Conservation (phyloP, 1,140 invertebrate genomes). For the Sweltsa coloradensis region DNA sequence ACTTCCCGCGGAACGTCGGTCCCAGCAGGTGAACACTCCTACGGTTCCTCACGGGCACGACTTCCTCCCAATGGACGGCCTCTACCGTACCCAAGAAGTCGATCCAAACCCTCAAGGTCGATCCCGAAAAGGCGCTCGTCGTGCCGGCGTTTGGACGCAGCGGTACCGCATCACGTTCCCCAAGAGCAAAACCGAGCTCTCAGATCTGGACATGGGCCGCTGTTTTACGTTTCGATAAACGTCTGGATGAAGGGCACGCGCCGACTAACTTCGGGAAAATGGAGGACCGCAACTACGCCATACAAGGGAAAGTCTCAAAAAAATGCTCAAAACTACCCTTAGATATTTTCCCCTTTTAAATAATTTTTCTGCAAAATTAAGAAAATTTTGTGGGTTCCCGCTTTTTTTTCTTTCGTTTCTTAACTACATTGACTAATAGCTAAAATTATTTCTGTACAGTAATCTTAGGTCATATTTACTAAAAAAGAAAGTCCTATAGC, state of each 20-base stretch:
- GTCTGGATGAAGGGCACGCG: constrained; percentile 76
- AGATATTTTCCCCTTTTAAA: no score
- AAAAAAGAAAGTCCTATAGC: no score
- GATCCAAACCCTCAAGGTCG: constrained; percentile 43
- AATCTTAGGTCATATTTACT: no score
- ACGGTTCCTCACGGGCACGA: constrained; percentile 86
- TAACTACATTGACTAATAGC: no score
- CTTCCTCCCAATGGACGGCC: constrained; percentile 74
- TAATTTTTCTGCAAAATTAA: no score
- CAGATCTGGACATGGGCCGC: constrained; percentile 57
- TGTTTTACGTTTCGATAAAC: constrained; percentile 72
- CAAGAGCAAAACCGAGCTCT: constrained; percentile 61
- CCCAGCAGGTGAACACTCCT: constrained; percentile 61
- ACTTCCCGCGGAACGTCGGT: constrained; percentile 80
- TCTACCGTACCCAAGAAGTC: constrained; percentile 58
- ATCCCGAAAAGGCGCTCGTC: constrained; percentile 73
- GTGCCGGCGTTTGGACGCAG: constrained; percentile 85
- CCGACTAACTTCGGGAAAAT: constrained; percentile 77
- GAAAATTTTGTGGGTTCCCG: no score
- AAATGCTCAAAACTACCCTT: no score
- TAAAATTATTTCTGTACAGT: no score
- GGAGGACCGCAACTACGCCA: constrained; percentile 64
- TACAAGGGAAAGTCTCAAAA: no score
- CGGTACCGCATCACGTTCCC: constrained; percentile 73
- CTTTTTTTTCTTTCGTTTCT: no score